phyloP scores from a whole-genome alignment of 1,140 invertebrate genomes.

The Calliphora vicina region DNA sequence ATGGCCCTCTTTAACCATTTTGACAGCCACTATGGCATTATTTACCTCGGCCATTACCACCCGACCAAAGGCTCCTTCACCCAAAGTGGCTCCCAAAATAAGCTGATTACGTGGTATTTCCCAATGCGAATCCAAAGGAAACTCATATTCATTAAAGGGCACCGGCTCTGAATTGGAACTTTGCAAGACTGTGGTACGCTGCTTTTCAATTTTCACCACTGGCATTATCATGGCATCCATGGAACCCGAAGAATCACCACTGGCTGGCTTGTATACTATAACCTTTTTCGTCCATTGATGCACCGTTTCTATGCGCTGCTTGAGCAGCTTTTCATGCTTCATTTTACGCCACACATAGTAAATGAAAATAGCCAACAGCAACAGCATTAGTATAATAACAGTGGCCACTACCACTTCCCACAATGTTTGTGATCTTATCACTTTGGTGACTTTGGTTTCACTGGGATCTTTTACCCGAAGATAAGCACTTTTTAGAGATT shows the following conservation, averaged over 20 bases:
- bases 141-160: constrained; percentile 87
- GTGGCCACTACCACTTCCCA: constrained; percentile 40
- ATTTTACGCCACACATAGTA: constrained; percentile 68
- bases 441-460: constrained; percentile 39
- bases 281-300: constrained; percentile 90
- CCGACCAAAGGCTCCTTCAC: constrained; percentile 95
- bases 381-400: constrained; percentile 41
- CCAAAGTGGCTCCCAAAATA: constrained; percentile 80
- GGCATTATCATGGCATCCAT: constrained; percentile 76
- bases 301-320: constrained; percentile 79
- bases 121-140: constrained; percentile 91
- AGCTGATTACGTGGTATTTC: constrained; percentile 85
- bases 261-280: constrained; percentile 81
- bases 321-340: constrained; percentile 70
- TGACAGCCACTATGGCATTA: constrained; percentile 94
- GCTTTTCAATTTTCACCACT: constrained; percentile 85
- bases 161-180: constrained; percentile 68
- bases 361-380: constrained; percentile 54
- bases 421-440: constrained; percentile 40
- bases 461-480: constrained; percentile 77
- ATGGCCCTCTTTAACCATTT: constrained; percentile 99
- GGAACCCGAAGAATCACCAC: constrained; percentile 66
- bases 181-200: constrained; percentile 74
- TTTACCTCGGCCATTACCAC: constrained; percentile 87
- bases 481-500: constrained; percentile 81